Percentiles rank a stretch among this genome's conserved stretches.
These are phyloP conservation scores for Drosophila mojavensis DNA, from an alignment of 1,140 invertebrate genomes.

Conservation along the genomic window DNA sequence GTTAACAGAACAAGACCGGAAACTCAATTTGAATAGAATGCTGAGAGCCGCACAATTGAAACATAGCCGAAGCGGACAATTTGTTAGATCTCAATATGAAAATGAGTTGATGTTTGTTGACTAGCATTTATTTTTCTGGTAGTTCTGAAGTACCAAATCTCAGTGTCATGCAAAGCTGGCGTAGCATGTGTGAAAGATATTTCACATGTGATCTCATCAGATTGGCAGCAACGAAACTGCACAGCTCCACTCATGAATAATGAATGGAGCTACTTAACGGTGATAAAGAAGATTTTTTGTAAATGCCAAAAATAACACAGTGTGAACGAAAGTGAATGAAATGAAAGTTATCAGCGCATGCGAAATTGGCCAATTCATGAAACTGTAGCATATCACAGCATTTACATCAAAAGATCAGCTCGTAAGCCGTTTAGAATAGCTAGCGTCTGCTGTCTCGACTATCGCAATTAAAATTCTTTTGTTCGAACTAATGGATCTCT, in stretches of 20 bases:
- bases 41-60: conserved; percentile 61
- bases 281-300: conserved; percentile 50
- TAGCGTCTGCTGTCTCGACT: conserved; percentile 6
- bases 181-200: conserved; percentile 9
- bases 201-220: conserved; percentile 20
- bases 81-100: conserved; percentile 39
- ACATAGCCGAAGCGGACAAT: conserved; percentile 22
- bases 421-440: conserved; percentile 34
- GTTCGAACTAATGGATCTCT: conserved; percentile 74
- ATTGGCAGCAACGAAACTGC: conserved; percentile 9
- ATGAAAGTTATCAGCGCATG: conserved; percentile 68
- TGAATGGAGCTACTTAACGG: conserved; percentile 28
- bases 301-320: conserved; percentile 57
- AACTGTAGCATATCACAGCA: conserved; percentile 49
- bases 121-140: conserved; percentile 32
- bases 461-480: conserved; percentile 76
- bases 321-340: conserved; percentile 77
- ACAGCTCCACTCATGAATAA: conserved; percentile 38
- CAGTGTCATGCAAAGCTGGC: conserved; percentile 13
- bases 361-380: conserved; percentile 29
- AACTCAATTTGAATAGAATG: conserved; percentile 67
- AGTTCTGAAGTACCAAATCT: background rate
- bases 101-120: conserved; percentile 31
- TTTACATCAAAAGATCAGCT: conserved; percentile 23
- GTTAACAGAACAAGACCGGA: conserved; percentile 57